Base-by-base conservation (phyloP, 64 coral and sea anemone genomes). In the Orbicella faveolata region DNA sequence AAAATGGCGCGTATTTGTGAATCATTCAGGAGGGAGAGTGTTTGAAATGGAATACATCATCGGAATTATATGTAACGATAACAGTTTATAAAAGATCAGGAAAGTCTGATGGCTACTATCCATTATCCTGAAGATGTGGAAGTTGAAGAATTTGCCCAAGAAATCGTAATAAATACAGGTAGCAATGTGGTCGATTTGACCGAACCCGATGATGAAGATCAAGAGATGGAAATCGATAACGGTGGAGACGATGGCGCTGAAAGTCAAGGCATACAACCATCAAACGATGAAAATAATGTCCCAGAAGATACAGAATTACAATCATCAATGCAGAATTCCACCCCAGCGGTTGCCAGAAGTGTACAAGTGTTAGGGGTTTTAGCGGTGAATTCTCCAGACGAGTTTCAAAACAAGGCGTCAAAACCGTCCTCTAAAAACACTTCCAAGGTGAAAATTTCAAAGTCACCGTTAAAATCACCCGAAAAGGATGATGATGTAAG, bases 401-500 rank as follows among this genome's bases (percentile, higher is more conserved):
- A 84, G 34, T 75, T 75, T 61, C 73, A 91, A 63, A 44, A 18
- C 55, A 91, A 85, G 80, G 20, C 48, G 2, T 84, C 89, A 11
- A 92, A 87, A 87, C 11, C 64, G 14, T 16, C 37, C 65, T 69
- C 67, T 13, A 72, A 18, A 73, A 85, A 72, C 21, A 23, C 7
- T 68, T 84, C 75, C 52, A 52, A 18, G 48, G 59, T 69, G 52
- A 92, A 72, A 21, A 55, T 48, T 73, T 12, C 76, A 14, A 87
- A 87, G 26, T 92, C 83, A 74, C 90, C 83, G 21, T 12, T 80
- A 19, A 92, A 92, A 87, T 92, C 90, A 61, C 90, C 90, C 8
- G 76, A 61, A 41, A 92, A 87, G 75, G 90, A 92, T 16, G 90
- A 92, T n/a, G 90, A 92, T 79, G 90, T 92, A 73, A 87, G 90